phyloP scores from a whole-genome alignment of 2,113 vertebrate species.

The Psettodes erumei region DNA sequence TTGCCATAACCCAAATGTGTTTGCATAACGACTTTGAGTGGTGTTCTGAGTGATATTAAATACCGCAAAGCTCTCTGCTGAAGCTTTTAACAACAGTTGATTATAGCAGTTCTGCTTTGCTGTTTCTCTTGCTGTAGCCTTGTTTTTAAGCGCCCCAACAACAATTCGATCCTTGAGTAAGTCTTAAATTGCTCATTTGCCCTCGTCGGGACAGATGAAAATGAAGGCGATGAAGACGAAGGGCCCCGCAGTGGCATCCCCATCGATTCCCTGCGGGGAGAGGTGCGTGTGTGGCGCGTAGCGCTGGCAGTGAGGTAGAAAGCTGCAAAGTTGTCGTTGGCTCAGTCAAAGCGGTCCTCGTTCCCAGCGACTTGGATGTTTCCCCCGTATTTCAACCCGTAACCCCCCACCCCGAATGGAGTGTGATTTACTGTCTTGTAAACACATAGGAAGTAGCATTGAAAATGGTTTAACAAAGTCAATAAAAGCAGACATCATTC shows the following conservation, averaged over 20 bases:
- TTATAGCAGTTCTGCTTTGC: slow-evolving; percentile 6
- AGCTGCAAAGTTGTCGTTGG: slow-evolving; percentile 63
- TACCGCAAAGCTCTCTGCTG: slow-evolving; percentile 39
- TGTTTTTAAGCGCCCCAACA: slow-evolving; percentile 12
- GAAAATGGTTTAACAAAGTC: slow-evolving; percentile 88
- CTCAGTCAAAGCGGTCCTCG: slow-evolving; percentile 43
- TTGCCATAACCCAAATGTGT: slow-evolving; percentile 71
- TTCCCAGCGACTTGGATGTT: slow-evolving; percentile 55
- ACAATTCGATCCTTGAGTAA: not conserved
- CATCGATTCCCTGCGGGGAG: slow-evolving; percentile 17
- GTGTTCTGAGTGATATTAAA: slow-evolving; percentile 59
- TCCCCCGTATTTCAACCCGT: slow-evolving; percentile 50
- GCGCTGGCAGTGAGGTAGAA: slow-evolving; percentile 46
- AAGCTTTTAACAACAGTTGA: slow-evolving; percentile 59
- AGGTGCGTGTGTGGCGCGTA: slow-evolving; percentile 31
- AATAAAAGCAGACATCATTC: slow-evolving; percentile 87
- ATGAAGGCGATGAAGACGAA: slow-evolving; percentile 37
- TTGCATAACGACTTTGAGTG: slow-evolving; percentile 60
- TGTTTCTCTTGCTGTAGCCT: slow-evolving; percentile 15
- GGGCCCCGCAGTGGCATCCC: slow-evolving; percentile 16
- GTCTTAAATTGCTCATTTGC: slow-evolving; percentile 36
- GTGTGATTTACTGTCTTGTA: slow-evolving; percentile 86
- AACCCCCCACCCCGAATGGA: slow-evolving; percentile 62
- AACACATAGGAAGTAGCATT: slow-evolving; percentile 86
- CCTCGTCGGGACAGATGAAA: slow-evolving; percentile 22